A percentile compares a stretch with the other conserved stretches of the same genome.
Evolutionary conservation across 1,140 invertebrate genomes (phyloP).

Genomic region (Orius laevigatus): DNA sequence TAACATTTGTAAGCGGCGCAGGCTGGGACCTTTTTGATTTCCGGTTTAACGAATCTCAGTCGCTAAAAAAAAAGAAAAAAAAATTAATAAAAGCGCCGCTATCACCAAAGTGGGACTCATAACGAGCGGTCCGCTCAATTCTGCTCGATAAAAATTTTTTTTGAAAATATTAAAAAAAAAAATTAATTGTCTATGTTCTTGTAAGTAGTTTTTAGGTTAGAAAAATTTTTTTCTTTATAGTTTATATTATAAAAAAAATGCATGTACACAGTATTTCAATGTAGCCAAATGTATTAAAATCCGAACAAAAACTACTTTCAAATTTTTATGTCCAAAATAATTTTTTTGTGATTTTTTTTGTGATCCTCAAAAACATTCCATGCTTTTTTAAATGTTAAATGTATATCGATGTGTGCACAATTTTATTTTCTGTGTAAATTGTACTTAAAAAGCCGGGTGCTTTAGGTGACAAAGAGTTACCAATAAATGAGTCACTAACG

Average conservation of each 20-base stretch:
- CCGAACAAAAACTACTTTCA: no score
- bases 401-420: no score
- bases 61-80: no score
- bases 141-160: neutral
- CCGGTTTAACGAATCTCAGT: neutral
- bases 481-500: no score
- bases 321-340: no score
- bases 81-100: neutral
- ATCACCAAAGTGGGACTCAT: conserved; percentile 7
- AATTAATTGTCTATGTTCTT: neutral
- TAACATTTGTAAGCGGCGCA: conserved; percentile 16
- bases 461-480: no score
- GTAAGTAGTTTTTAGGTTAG: neutral
- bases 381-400: no score
- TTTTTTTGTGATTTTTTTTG: neutral
- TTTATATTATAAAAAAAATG: no score
- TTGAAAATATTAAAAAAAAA: neutral
- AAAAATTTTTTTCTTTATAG: conserved; percentile 1
- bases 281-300: no score
- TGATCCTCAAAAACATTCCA: neutral
- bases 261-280: no score
- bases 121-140: neutral
- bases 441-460: no score
- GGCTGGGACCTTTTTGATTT: neutral
- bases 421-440: no score